phyloP scores from a whole-genome alignment of 1,140 invertebrate species.

The Papilio polyxenes region DNA sequence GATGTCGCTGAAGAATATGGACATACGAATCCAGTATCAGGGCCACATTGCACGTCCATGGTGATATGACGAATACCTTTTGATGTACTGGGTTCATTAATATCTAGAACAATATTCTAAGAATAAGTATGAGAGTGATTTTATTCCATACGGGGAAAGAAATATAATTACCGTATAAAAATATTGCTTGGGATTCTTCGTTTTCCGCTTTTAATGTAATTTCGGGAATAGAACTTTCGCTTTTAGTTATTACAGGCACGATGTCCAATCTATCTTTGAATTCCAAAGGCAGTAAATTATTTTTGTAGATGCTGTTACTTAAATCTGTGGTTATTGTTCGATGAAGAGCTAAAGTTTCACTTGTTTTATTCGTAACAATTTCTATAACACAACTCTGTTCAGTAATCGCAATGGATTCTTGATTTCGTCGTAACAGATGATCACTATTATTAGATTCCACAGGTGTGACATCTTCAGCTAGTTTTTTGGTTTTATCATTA shows the following conservation, averaged over 20 bases:
- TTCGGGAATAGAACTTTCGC: slow-evolving; percentile 47
- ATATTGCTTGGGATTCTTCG: slow-evolving; percentile 57
- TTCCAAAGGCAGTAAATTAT: slow-evolving; percentile 40
- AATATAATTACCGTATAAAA: slow-evolving; percentile 61
- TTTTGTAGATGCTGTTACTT: slow-evolving; percentile 40
- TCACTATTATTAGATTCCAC: slow-evolving; percentile 29
- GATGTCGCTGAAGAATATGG: slow-evolving; percentile 55
- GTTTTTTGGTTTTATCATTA: slow-evolving; percentile 40
- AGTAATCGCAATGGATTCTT: slow-evolving; percentile 51
- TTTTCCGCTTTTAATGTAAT: slow-evolving; percentile 46
- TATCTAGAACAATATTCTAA: slow-evolving; percentile 57
- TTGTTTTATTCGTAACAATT: slow-evolving; percentile 58
- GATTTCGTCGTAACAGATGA: slow-evolving; percentile 21
- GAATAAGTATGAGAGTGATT: background rate
- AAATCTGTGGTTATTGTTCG: slow-evolving; percentile 60
- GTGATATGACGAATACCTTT: slow-evolving; percentile 67
- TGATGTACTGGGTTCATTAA: slow-evolving; percentile 74
- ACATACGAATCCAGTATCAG: slow-evolving; percentile 50
- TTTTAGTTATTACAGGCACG: slow-evolving; percentile 53
- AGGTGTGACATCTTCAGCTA: slow-evolving; percentile 28
- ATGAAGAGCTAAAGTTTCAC: slow-evolving; percentile 62
- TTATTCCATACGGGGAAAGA: background rate
- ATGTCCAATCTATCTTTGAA: slow-evolving; percentile 48
- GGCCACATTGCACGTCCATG: slow-evolving; percentile 72
- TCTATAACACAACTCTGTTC: slow-evolving; percentile 60